A percentile compares a stretch with the other conserved stretches of the same genome.
phyloP scores from a whole-genome alignment of 2,113 vertebrate species.

The Rissa tridactyla region DNA sequence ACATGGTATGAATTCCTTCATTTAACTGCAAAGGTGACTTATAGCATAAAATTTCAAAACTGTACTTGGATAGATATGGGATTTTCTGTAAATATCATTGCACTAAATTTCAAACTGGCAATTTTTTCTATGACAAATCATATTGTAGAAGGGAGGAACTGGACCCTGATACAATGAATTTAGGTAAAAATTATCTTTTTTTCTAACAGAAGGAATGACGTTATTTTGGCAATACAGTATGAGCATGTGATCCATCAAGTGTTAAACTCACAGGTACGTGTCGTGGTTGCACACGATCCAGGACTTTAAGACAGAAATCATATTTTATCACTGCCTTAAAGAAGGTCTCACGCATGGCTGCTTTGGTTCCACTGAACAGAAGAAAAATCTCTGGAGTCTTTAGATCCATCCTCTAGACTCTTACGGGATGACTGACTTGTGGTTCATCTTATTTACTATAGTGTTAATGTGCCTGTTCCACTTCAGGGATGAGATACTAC shows the following conservation, averaged over 20 bases:
- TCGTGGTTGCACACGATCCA: not conserved
- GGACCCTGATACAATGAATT: not conserved
- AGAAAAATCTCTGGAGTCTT: not conserved
- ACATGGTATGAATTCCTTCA: not conserved
- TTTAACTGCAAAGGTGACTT: not conserved
- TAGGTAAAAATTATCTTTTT: not conserved
- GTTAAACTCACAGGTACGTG: not conserved
- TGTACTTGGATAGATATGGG: not conserved
- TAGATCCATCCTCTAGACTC: not conserved
- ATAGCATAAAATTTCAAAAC: not conserved
- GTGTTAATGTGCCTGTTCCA: constrained; percentile 13
- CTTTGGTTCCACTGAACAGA: constrained; percentile 1
- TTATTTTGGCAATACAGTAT: not conserved
- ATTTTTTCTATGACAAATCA: not conserved
- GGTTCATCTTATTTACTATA: constrained; percentile 25
- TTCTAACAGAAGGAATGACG: not conserved
- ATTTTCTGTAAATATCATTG: constrained; percentile 12
- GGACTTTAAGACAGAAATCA: not conserved
- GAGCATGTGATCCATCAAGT: not conserved
- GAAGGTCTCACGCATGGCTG: not conserved
- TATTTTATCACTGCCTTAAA: not conserved
- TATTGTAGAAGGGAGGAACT: not conserved
- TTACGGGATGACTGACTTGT: not conserved
- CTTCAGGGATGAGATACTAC: constrained; percentile 5
- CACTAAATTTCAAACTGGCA: not conserved